Base-by-base conservation (phyloP, 2,797 vertebrate genomes). In the Allobates femoralis region DNA sequence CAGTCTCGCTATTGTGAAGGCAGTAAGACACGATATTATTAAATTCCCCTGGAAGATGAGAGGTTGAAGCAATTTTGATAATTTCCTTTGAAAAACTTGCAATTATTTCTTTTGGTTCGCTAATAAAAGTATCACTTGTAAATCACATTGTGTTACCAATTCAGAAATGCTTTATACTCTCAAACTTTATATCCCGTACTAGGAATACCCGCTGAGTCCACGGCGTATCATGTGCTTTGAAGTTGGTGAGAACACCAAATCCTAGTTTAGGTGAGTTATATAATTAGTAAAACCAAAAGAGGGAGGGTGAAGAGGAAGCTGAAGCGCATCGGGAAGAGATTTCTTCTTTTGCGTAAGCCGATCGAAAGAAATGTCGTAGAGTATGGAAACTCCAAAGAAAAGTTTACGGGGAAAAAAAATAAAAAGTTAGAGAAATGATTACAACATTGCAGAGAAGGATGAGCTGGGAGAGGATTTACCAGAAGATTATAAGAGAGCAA, bases 11-110 rank as follows among this genome's bases (percentile, higher is more conserved):
- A 71, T 71, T 41, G 67, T 41, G 67, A n/a, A 71, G 37, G 34
- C 14, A 37, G 67, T 41, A 12, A 46, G 37, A 41, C 4, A 11
- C 21, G 34, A 71, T n/a, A 5, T 8, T 23, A 46, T 0, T 34
- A 71, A n/a, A 41, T 41, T 71, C 67, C 41, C 4, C 21, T n/a
- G 21, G 11, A 69, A 71, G 67, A 71, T 41, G 21, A 74, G 71
- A 74, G 37, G 46, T 4, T n/a, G 34, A 58, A 78, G 28, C 76
- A n/a, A 77, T 58, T 58, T 58, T 34, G 3, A 37, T 41, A 71
- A 46, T 78, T 78, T 60, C 30, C 32, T 58, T 78, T 78, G 37
- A 71, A 78, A n/a, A 78, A 78, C 75, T n/a, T 60, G 51, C 28
- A 78, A 78, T 37, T n/a, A 78, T 78, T 60, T 56, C 30, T 30